Evolutionary conservation across 2,797 vertebrate genomes (phyloP).

Genomic region (Heteromormyrus szaboi): DNA sequence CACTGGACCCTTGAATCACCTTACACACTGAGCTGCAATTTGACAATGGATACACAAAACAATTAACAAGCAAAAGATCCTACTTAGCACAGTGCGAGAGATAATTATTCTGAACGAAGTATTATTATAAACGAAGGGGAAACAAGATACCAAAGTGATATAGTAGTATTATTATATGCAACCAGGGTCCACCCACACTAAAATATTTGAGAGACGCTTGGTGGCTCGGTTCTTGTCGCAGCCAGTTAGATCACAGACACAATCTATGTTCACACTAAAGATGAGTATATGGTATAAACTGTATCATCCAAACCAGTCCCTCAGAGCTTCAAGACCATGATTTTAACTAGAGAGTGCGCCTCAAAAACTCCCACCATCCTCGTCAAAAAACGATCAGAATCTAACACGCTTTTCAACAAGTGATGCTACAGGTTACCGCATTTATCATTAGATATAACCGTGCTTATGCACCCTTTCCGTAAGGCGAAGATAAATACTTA

Average conservation of each 20-base stretch:
- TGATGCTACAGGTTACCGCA: background rate
- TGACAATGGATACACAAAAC: background rate
- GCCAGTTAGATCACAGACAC: background rate
- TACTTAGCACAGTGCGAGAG: background rate
- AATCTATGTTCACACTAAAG: background rate
- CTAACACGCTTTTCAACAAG: background rate
- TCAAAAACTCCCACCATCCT: background rate
- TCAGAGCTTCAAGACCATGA: background rate
- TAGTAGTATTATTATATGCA: background rate
- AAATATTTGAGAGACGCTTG: background rate
- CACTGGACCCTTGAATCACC: background rate
- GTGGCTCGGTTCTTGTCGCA: background rate
- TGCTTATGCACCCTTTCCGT: background rate
- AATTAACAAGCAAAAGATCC: background rate
- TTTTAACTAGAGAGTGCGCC: background rate
- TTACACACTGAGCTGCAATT: background rate
- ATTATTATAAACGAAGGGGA: background rate
- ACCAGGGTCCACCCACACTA: background rate
- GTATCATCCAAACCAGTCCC: background rate
- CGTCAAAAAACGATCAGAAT: background rate
- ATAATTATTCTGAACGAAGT: background rate
- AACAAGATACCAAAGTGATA: background rate
- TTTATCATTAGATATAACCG: background rate
- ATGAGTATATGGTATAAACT: constrained; percentile 5
- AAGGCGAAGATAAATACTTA: background rate